Evolutionary conservation across 2,113 vertebrate genomes (phyloP).

Genomic region (Galemys pyrenaicus): DNA sequence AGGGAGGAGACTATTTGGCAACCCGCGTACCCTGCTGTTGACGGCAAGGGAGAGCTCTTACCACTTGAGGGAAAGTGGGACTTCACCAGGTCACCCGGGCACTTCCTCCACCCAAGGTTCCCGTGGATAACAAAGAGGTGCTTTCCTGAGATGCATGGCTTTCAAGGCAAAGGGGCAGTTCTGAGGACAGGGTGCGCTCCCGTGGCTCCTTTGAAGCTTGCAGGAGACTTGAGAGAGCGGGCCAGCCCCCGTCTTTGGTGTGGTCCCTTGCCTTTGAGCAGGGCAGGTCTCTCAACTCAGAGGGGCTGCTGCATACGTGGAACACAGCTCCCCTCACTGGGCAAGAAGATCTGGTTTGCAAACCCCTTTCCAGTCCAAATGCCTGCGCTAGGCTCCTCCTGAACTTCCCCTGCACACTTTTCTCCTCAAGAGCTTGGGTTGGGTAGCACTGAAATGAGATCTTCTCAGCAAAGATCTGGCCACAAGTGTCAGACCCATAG

Average conservation of each 20-base stretch:
- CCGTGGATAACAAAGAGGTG: constrained; percentile 26
- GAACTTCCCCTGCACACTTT: neutral
- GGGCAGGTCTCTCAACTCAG: neutral
- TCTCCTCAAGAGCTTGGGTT: constrained; percentile 28
- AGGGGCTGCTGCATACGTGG: neutral
- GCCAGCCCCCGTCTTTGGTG: constrained; percentile 10
- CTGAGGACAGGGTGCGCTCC: neutral
- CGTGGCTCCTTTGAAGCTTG: constrained; percentile 52
- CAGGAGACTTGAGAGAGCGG: neutral
- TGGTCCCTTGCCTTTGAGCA: constrained; percentile 16
- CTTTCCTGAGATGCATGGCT: neutral
- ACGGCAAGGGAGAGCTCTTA: neutral
- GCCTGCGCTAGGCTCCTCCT: neutral
- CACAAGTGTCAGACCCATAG: constrained; percentile 48
- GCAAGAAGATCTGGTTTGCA: constrained; percentile 24
- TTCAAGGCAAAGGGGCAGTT: neutral
- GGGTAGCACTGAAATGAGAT: neutral
- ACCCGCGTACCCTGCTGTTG: neutral
- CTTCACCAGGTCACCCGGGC: neutral
- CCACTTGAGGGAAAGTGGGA: neutral
- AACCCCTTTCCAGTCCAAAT: constrained; percentile 42
- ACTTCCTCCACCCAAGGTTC: neutral
- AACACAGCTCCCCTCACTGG: neutral
- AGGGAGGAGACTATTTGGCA: constrained; percentile 28
- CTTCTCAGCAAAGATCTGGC: constrained; percentile 49